Base-by-base conservation (phyloP, 1,140 invertebrate genomes). In the Brachionus asplanchnoidis region DNA sequence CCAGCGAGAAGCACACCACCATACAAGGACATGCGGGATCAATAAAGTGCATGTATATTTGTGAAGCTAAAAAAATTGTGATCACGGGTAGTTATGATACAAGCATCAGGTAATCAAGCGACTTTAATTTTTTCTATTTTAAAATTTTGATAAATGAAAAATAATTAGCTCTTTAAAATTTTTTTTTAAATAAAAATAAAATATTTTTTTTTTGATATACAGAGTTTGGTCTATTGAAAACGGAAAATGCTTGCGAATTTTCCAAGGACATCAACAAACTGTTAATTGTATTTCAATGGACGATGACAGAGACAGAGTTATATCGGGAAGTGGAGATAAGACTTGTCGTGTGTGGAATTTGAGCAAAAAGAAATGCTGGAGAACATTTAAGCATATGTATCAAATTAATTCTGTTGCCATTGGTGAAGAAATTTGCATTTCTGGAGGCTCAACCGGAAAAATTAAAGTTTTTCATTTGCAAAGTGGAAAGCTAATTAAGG, bases 21-120 rank as follows among this genome's bases (percentile, higher is more conserved):
- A 89, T 89, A 50, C 87, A 87, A 40, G 89, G 89, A 40, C 89
- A 90, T 87, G 88, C 88, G 17, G 89, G 89, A n/a, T 89, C 88
- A 23, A 86, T 90, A 17, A 78, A 86, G 32, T 89, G 88, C 86
- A 87, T 89, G 3, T 86, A 86, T 77, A 84, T 90, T 3, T 85
- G 87, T 85, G 86, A 88, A 79, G 85, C 87, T 17, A 86, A 87
- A 66, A 86, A 87, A 14, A 85, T 88, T 12, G 75, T 80, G 50
- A 8, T 75, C 7, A 84, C 84, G 5, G 89, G 89, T 20, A 89
- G 89, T 85, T 90, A 89, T 86, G 89, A 90, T 77, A 89, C 89
- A 23, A 89, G 88, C 84, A 88, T 90, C 14, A 87, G 68, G 68
- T 36, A 7, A 36, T 36, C 20, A 73, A 73, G 17, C 0, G 28